Evolutionary conservation across 2,797 vertebrate genomes (phyloP).

Genomic region (Aldrovandia affinis): DNA sequence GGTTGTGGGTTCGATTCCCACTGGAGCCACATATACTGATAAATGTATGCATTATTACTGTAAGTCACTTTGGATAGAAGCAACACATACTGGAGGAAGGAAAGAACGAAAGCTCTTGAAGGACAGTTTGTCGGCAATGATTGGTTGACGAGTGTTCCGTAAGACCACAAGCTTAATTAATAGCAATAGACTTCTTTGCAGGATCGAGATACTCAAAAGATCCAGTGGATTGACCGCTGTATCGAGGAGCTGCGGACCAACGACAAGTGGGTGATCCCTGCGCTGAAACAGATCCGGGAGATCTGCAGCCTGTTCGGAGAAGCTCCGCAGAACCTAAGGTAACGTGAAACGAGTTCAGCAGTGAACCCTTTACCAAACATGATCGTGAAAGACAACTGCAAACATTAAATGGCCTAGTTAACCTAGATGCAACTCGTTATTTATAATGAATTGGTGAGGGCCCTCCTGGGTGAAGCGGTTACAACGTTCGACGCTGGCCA

Average conservation of each 20-base stretch:
- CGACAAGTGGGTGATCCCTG: conserved; percentile 99
- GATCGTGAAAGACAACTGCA: not conserved
- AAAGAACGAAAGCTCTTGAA: not conserved
- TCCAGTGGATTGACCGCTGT: conserved; percentile 99
- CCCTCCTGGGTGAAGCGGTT: no score
- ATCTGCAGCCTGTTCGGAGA: conserved; percentile 99
- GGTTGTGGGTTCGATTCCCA: no score
- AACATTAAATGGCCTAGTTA: no score
- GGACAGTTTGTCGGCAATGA: not conserved
- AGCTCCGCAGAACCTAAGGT: conserved; percentile 98
- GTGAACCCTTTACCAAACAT: not conserved
- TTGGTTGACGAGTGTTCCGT: not conserved
- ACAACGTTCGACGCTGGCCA: no score
- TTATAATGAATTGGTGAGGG: not conserved
- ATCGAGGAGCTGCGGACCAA: conserved; percentile 99
- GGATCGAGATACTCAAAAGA: conserved; percentile 98
- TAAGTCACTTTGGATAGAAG: no score
- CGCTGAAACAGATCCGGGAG: conserved; percentile 98
- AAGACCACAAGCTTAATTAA: not conserved
- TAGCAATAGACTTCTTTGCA: conserved; percentile 57
- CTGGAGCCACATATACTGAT: no score
- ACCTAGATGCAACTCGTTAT: not conserved
- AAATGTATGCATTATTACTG: no score
- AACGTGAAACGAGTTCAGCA: conserved; percentile 40
- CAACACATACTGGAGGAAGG: not conserved